Base-by-base conservation (phyloP, 2,113 vertebrate species). In the Chionomys nivalis region DNA sequence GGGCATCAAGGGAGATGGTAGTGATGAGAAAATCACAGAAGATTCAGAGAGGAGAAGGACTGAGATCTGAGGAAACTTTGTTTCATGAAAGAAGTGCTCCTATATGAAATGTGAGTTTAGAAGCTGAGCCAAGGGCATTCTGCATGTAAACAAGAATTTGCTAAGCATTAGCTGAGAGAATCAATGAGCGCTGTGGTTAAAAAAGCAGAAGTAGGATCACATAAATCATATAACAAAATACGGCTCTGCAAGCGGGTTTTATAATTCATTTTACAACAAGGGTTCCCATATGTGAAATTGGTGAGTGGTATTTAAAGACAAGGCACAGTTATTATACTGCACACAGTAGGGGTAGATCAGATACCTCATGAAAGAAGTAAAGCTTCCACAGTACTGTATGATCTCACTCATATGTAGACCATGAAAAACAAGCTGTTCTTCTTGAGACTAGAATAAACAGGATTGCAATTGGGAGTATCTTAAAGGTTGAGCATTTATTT, bases 281-380 rank as follows among this genome's bases (percentile, higher is more conserved):
- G 26, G 78, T 9, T 87, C 87, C 36, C 16, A 39, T 39, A 52
- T 88, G 33, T 92, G 61, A 92, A 91, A 92, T 68, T 63, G 44
- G 89, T 58, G 82, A 93, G 6, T 24, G 78, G 0, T 42, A 3
- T 61, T 96, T 92, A 73, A 96, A 93, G 28, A 65, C 21, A 93
- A n/a, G 12, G 8, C 17, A 47, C 28, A 49, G 47, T 55, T 33
- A 72, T 24, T 72, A 5, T 83, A 16, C 52, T 63, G 36, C 8
- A 86, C n/a, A 26, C 17, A 85, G 21, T 73, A 39, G 76, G 76
- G 87, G 1, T 75, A 2, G 26, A 47, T 33, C 78, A 28, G 16
- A 88, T 10, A 88, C 11, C 70, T 77, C 36, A n/a, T 61, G 13
- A 58, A 93, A 66, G 14, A 93, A 12, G 21, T 70, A 5, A 91